Conservation (phyloP, 2,888 invertebrate species). For the Noctua comes region DNA sequence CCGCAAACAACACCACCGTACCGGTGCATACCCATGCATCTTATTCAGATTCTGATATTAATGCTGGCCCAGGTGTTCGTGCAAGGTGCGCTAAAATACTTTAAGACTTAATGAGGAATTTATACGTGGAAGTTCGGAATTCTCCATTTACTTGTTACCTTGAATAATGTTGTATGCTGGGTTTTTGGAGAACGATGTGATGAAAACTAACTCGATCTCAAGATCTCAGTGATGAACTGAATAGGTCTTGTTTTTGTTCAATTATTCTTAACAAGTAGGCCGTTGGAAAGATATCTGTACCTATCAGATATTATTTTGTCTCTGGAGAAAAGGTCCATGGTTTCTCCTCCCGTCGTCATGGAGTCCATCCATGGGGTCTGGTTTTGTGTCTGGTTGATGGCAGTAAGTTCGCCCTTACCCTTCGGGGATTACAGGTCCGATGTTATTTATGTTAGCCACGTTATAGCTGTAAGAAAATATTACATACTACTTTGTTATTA, state of each 20-base stretch:
- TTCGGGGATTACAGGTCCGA: too few species aligned
- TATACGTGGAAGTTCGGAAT: conserved; percentile 44
- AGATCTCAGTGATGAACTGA: not conserved
- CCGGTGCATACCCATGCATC: conserved; percentile 41
- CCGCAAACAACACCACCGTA: conserved; percentile 3
- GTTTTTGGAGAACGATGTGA: not conserved
- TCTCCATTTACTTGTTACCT: conserved; percentile 3
- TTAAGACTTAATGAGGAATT: conserved; percentile 58
- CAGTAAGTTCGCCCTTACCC: not conserved
- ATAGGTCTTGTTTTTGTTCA: not conserved
- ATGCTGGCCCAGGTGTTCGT: conserved; percentile 52
- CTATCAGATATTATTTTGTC: too few species aligned
- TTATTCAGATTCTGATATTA: conserved; percentile 50
- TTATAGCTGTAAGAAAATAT: too few species aligned
- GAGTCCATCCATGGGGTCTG: too few species aligned
- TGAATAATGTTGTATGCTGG: not conserved
- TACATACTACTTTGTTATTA: too few species aligned
- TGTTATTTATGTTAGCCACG: too few species aligned
- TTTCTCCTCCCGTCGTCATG: too few species aligned
- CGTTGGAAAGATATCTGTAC: too few species aligned
- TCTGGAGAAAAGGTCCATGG: too few species aligned
- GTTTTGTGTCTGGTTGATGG: not conserved
- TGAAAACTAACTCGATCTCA: not conserved
- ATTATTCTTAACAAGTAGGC: not conserved
- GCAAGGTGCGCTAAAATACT: conserved; percentile 54